Conservation (phyloP, 2,797 vertebrate species). For the Paguma larvata region DNA sequence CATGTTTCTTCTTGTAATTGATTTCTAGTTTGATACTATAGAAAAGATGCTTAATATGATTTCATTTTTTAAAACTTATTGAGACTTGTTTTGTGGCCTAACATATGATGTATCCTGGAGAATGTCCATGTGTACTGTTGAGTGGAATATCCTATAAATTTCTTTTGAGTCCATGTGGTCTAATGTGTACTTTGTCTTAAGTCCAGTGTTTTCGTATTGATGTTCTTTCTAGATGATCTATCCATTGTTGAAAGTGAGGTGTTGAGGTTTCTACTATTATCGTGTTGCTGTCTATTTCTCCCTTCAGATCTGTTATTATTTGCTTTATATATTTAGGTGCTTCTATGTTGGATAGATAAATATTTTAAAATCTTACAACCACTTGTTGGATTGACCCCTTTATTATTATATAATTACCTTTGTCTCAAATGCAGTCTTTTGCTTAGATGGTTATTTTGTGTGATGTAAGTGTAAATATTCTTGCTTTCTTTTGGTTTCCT, state of each 20-base stretch:
- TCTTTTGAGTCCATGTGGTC: not conserved
- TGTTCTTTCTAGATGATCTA: not conserved
- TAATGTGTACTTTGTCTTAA: not conserved
- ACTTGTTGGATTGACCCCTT: not conserved
- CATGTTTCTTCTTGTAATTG: not conserved
- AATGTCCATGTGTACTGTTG: not conserved
- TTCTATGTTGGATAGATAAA: not conserved
- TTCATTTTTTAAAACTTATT: not conserved
- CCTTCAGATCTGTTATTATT: not conserved
- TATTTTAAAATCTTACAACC: not conserved
- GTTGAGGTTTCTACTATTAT: not conserved
- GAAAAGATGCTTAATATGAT: not conserved
- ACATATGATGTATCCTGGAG: not conserved
- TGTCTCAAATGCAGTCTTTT: not conserved
- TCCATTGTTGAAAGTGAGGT: not conserved
- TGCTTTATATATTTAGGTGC: not conserved
- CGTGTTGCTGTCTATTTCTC: not conserved
- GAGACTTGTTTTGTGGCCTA: not conserved
- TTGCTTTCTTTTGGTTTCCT: not conserved
- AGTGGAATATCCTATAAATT: not conserved
- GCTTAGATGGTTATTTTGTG: not conserved
- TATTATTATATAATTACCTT: not conserved
- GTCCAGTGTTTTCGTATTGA: not conserved
- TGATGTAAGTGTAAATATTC: not conserved
- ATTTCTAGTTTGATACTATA: not conserved